These are phyloP conservation scores for Cheirogaleus medius DNA, from an alignment of 2,113 vertebrate species.

Conservation along the genomic window DNA sequence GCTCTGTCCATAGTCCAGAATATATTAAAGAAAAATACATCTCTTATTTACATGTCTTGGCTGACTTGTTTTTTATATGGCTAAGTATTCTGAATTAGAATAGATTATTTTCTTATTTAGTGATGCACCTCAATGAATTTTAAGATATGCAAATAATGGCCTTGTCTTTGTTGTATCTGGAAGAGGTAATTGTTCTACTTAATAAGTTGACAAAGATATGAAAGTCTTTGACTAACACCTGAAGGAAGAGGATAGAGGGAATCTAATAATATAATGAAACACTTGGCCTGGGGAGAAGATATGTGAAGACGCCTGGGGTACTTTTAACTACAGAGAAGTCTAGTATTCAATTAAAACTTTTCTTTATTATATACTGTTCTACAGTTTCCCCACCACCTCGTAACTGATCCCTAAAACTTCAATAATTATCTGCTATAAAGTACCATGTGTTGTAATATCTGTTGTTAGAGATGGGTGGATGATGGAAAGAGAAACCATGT, in stretches of 20 bases:
- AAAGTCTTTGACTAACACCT: neutral
- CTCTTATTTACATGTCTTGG: neutral
- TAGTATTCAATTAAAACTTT: neutral
- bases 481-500: neutral
- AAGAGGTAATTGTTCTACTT: neutral
- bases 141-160: neutral
- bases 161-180: neutral
- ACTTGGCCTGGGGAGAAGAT: neutral
- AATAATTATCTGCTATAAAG: neutral
- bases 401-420: neutral
- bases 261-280: neutral
- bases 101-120: neutral
- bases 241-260: neutral
- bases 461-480: neutral
- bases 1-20: neutral
- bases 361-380: neutral
- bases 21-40: neutral
- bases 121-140: neutral
- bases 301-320: neutral
- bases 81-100: neutral
- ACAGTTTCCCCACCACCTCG: neutral
- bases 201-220: neutral
- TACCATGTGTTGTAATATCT: neutral
- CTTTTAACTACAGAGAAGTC: neutral
- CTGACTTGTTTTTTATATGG: neutral